phyloP scores from a whole-genome alignment of 2,113 vertebrate species.

The Gobio gobio region DNA sequence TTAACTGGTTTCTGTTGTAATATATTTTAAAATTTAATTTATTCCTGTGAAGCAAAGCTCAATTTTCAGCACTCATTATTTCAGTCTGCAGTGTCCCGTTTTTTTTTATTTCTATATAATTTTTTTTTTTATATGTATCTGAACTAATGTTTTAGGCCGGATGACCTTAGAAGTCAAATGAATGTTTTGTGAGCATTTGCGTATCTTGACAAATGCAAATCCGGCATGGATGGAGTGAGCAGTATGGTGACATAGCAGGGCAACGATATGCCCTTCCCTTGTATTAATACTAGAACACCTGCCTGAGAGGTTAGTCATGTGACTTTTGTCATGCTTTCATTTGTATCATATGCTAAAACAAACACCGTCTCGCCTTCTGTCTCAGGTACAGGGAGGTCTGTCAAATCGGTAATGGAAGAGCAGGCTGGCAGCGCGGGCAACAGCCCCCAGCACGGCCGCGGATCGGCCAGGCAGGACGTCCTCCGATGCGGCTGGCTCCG shows the following conservation, averaged over 20 bases:
- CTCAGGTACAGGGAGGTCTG: slow-evolving; percentile 59
- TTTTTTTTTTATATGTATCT: too few species aligned
- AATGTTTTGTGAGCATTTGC: background rate
- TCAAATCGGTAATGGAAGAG: slow-evolving; percentile 83
- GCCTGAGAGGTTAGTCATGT: background rate
- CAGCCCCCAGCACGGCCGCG: slow-evolving; percentile 66
- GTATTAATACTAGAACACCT: background rate
- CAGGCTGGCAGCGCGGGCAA: slow-evolving; percentile 74
- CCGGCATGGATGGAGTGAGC: background rate
- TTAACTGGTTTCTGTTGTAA: too few species aligned
- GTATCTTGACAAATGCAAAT: slow-evolving; percentile 23
- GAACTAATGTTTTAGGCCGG: background rate
- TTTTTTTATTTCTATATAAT: too few species aligned
- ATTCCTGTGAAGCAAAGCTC: too few species aligned
- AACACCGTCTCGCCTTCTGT: slow-evolving; percentile 49
- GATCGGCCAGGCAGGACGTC: slow-evolving; percentile 66
- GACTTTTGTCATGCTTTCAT: background rate
- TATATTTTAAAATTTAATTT: too few species aligned
- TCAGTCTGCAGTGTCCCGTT: too few species aligned
- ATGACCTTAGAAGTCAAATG: background rate
- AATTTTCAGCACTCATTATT: too few species aligned
- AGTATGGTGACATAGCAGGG: background rate
- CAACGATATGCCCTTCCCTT: background rate
- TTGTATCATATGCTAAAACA: background rate
- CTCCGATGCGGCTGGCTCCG: slow-evolving; percentile 92